phyloP scores from a whole-genome alignment of 2,113 vertebrate species.

The Lophura nycthemera region DNA sequence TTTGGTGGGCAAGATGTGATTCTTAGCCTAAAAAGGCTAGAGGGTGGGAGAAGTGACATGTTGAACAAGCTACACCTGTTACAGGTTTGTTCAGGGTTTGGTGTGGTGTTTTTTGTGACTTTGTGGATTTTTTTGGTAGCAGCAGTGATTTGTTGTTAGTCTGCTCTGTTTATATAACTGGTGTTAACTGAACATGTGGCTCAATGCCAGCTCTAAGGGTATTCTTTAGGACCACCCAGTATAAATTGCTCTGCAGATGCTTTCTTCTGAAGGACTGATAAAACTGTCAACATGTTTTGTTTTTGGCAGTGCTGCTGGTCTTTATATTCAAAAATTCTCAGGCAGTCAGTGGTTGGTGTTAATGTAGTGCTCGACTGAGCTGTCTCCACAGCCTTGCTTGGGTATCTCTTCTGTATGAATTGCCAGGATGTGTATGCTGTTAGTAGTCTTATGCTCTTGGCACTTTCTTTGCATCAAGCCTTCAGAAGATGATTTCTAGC shows the following conservation, averaged over 20 bases:
- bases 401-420: too few species aligned
- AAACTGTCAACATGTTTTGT: neutral
- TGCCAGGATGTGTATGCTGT: neutral
- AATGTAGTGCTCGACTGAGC: neutral
- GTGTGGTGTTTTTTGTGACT: neutral
- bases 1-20: neutral
- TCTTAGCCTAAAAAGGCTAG: neutral
- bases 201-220: neutral
- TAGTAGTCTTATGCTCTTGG: neutral
- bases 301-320: neutral
- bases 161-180: neutral
- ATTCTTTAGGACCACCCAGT: neutral
- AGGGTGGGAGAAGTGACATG: neutral
- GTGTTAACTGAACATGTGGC: neutral
- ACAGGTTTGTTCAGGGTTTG: too few species aligned
- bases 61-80: neutral
- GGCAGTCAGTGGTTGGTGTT: neutral
- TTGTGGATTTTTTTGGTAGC: neutral
- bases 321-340: neutral
- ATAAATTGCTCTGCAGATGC: neutral
- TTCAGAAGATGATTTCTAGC: neutral
- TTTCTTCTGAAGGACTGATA: neutral
- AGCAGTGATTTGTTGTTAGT: neutral
- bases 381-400: neutral
- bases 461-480: neutral